These are phyloP conservation scores for Leptopilina clavipes DNA, from an alignment of 1,140 invertebrate genomes.

Conservation along the genomic window DNA sequence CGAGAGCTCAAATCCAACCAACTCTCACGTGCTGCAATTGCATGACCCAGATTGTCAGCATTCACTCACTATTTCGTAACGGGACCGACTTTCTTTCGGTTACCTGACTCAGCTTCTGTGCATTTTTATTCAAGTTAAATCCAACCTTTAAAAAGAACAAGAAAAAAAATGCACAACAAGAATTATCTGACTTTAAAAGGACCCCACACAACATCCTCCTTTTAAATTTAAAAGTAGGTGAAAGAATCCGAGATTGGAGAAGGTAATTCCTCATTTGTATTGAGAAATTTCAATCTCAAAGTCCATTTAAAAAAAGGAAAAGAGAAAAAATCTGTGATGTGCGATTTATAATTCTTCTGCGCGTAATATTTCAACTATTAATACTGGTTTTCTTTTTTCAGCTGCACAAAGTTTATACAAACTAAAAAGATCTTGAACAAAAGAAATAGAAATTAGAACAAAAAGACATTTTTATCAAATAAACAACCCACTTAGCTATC, in stretches of 20 bases:
- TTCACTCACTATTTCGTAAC: conserved; percentile 74
- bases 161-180: background rate
- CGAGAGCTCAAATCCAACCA: conserved; percentile 25
- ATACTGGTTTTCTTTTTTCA: background rate
- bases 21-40: conserved; percentile 60
- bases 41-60: conserved; percentile 70
- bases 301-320: conserved; percentile 3
- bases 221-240: conserved; percentile 20
- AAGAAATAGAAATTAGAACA: no score
- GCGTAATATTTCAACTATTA: no score
- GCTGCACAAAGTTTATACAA: no score
- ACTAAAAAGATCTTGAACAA: no score
- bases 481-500: no score
- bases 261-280: conserved; percentile 4
- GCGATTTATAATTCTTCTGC: no score
- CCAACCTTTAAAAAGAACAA: background rate
- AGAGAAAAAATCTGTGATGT: no score
- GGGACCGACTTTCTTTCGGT: conserved; percentile 71
- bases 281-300: conserved; percentile 16
- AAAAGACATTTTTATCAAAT: no score
- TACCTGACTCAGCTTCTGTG: conserved; percentile 30
- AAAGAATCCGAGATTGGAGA: conserved; percentile 8
- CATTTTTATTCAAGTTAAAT: conserved; percentile 13
- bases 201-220: background rate
- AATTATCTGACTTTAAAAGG: background rate